phyloP scores from a whole-genome alignment of 1,140 invertebrate genomes.

The Trichonephila clavata region DNA sequence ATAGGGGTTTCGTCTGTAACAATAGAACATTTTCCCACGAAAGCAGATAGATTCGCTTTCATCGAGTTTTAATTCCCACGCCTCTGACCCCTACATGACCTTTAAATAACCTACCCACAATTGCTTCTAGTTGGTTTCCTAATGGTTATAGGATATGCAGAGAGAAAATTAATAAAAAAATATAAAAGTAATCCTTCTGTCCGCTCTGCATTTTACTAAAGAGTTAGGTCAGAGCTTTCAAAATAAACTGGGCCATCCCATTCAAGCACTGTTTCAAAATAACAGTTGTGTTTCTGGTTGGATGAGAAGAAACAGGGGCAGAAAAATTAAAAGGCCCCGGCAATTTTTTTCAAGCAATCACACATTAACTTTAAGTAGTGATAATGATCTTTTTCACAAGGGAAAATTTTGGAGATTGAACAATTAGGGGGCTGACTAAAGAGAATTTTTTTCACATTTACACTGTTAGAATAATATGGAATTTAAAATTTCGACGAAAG shows the following conservation, averaged over 20 bases:
- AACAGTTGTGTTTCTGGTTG: not conserved
- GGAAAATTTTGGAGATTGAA: too few species aligned
- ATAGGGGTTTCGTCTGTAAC: not conserved
- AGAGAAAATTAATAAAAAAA: conserved; percentile 2
- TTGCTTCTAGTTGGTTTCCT: conserved; percentile 49
- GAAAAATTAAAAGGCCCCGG: not conserved
- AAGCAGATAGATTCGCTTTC: conserved; percentile 57
- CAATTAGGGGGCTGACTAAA: not conserved
- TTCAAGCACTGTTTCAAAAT: conserved; percentile 25
- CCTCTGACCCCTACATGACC: conserved; percentile 57
- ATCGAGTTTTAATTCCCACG: conserved; percentile 60
- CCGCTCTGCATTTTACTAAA: conserved; percentile 15
- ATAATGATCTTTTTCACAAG: too few species aligned
- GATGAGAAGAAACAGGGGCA: conserved; percentile 2
- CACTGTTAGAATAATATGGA: too few species aligned
- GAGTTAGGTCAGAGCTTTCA: conserved; percentile 51
- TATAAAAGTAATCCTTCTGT: conserved; percentile 7
- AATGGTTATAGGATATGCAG: conserved; percentile 50
- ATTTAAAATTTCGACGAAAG: too few species aligned
- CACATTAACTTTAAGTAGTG: too few species aligned
- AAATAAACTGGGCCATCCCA: conserved; percentile 49
- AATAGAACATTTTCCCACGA: conserved; percentile 46
- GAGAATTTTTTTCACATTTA: too few species aligned
- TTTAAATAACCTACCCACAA: conserved; percentile 54
- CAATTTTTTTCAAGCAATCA: not conserved